Base-by-base conservation (phyloP, 1,140 invertebrate genomes). In the Ostrea denselamellosa region DNA sequence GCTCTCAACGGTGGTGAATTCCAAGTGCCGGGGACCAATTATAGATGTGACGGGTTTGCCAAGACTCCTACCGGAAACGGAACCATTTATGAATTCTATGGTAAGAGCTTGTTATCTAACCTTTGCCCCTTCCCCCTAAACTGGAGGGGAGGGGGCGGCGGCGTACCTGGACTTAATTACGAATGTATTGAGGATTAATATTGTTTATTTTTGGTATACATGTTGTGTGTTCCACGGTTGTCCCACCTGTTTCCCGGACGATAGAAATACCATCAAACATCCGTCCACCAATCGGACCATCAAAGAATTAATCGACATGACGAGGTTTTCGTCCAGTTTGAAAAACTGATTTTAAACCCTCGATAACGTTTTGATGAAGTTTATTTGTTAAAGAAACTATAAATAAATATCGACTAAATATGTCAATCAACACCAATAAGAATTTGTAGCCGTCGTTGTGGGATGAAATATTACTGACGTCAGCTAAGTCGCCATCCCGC, bases 191-290 rank as follows among this genome's bases (percentile, higher is more conserved):
- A 25, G 4, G 4, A 14, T 83, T 44, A 0, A 14, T 81, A 8
- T 58, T 58, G 56, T 77, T 7, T 77, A 25, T 28, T 17, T n/a
- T n/a, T 77, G 8, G 25, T 77, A 22, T 17, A 12, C 2, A 85
- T 84, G 87, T 52, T 88, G 87, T 86, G 54, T 88, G 53, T 88
- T 62, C n/a, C 62, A 89, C 19, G 88, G 88, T 19, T 89, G 88
- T 85, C 54, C 7, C 7, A 17, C 34, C 1, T 89, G 88, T 58
- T 89, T 85, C 53, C 88, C 85, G 2, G 7, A 84, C 17, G 68
- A 89, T 58, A 19, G 88, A 14, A 53, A 28, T 51, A 85, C n/a
- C 12, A 52, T 44, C 0, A 87, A 44, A 58, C 85, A 77, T 22
- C 88, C 85, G 0, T 52, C 34, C 8, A 89, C 82, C 9, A 86